Evolutionary conservation across 1,140 invertebrate genomes (phyloP).

Genomic region (Riptortus pedestris): DNA sequence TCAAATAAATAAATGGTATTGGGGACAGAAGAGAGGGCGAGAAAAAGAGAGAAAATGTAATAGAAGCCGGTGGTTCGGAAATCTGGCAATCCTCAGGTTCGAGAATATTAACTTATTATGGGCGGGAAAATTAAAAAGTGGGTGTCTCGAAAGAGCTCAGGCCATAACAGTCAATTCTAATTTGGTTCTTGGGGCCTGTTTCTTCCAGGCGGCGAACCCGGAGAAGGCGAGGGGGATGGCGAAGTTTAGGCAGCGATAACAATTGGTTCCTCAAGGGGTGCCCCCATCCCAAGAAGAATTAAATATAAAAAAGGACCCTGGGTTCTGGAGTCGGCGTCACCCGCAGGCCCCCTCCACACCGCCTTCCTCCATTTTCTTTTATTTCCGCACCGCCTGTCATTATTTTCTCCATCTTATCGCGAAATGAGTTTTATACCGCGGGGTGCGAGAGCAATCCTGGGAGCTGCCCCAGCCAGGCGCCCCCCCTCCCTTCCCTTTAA

Average conservation of each 20-base stretch:
- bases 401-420: slow-evolving; percentile 24
- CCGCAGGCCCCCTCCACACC: neutral
- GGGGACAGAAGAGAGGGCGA: too few relatives aligned
- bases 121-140: slow-evolving; percentile 11
- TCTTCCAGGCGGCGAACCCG: neutral
- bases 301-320: slow-evolving; percentile 1
- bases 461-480: slow-evolving; percentile 10
- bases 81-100: neutral
- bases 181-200: neutral
- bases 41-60: neutral
- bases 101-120: slow-evolving; percentile 19
- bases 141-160: neutral
- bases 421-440: slow-evolving; percentile 25
- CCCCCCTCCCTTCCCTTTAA: slow-evolving; percentile 12
- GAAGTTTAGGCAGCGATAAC: slow-evolving; percentile 9
- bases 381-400: slow-evolving; percentile 22
- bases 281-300: neutral
- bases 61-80: neutral
- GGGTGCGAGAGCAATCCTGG: neutral
- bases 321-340: neutral
- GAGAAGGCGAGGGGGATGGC: neutral
- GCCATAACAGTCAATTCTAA: slow-evolving; percentile 19
- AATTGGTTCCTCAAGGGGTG: slow-evolving; percentile 8
- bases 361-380: slow-evolving; percentile 23
- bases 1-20: slow-evolving; percentile 13